phyloP scores from a whole-genome alignment of 2,888 invertebrate genomes.

The Neoaliturus tenellus region DNA sequence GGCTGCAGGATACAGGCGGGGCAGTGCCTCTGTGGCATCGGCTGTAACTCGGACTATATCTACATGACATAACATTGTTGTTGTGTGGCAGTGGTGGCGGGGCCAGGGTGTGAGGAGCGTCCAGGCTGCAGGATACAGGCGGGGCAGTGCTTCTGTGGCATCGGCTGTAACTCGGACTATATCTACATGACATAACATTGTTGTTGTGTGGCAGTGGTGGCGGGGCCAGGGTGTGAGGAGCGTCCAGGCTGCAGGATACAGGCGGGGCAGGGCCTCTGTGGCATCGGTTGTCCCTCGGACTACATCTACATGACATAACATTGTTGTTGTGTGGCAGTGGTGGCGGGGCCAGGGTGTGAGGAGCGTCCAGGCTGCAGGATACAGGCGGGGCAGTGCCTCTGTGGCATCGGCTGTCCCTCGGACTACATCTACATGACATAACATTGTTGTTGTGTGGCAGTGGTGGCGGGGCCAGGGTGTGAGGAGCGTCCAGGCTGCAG shows the following conservation, averaged over 20 bases:
- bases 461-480: neutral
- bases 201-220: too few species aligned
- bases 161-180: slow-evolving; percentile 81
- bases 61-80: too few species aligned
- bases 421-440: slow-evolving; percentile 82
- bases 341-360: slow-evolving; percentile 10
- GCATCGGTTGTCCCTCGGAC: slow-evolving; percentile 80
- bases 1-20: slow-evolving; percentile 81
- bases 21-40: slow-evolving; percentile 80
- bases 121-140: slow-evolving; percentile 81
- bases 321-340: too few species aligned
- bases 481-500: slow-evolving; percentile 77
- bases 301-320: too few species aligned
- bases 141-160: slow-evolving; percentile 79
- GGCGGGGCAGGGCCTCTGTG: slow-evolving; percentile 79
- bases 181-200: too few species aligned
- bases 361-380: slow-evolving; percentile 79
- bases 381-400: slow-evolving; percentile 77
- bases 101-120: slow-evolving; percentile 63
- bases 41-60: slow-evolving; percentile 80
- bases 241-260: slow-evolving; percentile 80
- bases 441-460: too few species aligned
- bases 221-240: slow-evolving; percentile 19
- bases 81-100: neutral
- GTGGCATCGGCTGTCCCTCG: slow-evolving; percentile 80